Conservation (phyloP, 2,797 vertebrate genomes). For the Lindbergichthys nudifrons region DNA sequence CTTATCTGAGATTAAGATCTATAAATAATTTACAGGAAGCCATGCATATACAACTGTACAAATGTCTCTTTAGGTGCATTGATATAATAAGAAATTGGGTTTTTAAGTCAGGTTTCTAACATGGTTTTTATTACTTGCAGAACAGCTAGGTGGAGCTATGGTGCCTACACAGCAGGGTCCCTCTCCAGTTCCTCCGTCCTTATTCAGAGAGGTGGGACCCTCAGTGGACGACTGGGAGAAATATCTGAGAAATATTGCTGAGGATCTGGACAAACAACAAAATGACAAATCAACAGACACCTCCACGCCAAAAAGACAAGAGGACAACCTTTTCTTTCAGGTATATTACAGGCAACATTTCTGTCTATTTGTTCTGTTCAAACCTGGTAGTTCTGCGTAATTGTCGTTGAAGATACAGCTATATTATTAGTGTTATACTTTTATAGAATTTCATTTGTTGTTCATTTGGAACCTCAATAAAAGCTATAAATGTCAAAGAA, state of each 20-base stretch:
- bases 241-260: slow-evolving; percentile 78
- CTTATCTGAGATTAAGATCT: neutral
- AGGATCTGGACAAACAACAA: slow-evolving; percentile 62
- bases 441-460: too few species aligned
- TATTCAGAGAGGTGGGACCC: slow-evolving; percentile 86
- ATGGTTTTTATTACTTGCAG: slow-evolving; percentile 77
- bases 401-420: too few species aligned
- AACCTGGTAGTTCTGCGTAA: too few species aligned
- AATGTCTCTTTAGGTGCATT: neutral
- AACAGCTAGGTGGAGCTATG: slow-evolving; percentile 78
- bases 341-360: slow-evolving; percentile 68
- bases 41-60: neutral
- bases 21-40: neutral
- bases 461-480: too few species aligned
- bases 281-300: slow-evolving; percentile 25
- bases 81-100: neutral
- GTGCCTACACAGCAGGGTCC: slow-evolving; percentile 52
- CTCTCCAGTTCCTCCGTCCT: slow-evolving; percentile 55
- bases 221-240: slow-evolving; percentile 88
- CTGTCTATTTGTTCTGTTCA: too few species aligned
- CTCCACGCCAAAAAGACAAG: slow-evolving; percentile 41
- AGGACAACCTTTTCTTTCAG: slow-evolving; percentile 85
- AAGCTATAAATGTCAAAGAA: too few species aligned
- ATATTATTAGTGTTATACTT: too few species aligned
- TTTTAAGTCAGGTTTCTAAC: slow-evolving; percentile 44